phyloP scores from a whole-genome alignment of 1,140 invertebrate genomes.

The Tribolium madens region DNA sequence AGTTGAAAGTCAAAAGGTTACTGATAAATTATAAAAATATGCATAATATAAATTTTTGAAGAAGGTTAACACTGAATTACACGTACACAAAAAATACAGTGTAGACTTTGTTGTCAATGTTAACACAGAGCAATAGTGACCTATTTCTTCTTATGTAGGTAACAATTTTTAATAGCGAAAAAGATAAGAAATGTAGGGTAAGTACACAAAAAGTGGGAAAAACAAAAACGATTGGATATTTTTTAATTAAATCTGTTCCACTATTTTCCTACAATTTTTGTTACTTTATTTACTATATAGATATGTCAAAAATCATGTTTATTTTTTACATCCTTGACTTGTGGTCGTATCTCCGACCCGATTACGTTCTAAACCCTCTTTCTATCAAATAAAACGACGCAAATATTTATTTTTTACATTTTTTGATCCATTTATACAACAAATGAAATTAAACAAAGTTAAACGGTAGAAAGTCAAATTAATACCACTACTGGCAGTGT shows the following conservation, averaged over 20 bases:
- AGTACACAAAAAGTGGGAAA: too few species aligned
- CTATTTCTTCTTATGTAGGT: too few species aligned
- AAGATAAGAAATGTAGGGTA: too few species aligned
- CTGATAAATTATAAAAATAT: neutral
- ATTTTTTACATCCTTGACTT: neutral
- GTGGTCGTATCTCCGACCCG: neutral
- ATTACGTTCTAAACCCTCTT: neutral
- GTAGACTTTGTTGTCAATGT: neutral
- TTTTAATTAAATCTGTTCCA: neutral
- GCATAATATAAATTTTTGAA: neutral
- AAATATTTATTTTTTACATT: neutral
- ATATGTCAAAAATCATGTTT: neutral
- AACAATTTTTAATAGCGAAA: too few species aligned
- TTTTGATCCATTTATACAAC: neutral
- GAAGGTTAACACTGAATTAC: neutral
- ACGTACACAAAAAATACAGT: too few species aligned
- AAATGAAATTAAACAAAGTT: neutral
- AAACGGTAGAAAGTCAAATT: neutral
- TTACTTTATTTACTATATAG: too few species aligned
- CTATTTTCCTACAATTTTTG: neutral
- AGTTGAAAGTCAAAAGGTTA: slow-evolving; percentile 3
- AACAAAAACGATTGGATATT: too few species aligned
- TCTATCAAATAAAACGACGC: neutral
- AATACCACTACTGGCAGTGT: neutral
- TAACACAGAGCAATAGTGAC: neutral